These are phyloP conservation scores for Schlechtendalia chinensis DNA, from an alignment of 1,140 invertebrate genomes.

Conservation along the genomic window DNA sequence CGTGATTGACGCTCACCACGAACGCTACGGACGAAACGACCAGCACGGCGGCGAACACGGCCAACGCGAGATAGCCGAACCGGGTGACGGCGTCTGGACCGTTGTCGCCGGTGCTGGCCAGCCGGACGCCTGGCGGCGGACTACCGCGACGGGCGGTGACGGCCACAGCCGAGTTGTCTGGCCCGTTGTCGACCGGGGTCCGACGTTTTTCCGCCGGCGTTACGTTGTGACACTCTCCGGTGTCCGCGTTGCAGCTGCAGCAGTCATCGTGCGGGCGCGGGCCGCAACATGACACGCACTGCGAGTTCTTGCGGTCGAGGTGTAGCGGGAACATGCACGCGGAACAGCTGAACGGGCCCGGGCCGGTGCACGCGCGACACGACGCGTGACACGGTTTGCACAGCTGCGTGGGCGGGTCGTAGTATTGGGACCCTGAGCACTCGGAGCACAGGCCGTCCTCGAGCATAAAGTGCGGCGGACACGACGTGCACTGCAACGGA, in stretches of 20 bases:
- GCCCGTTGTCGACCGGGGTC: slow-evolving; percentile 58
- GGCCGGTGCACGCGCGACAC: slow-evolving; percentile 69
- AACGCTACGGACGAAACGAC: background rate
- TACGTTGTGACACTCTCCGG: slow-evolving; percentile 57
- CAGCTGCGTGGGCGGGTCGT: slow-evolving; percentile 66
- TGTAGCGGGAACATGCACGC: slow-evolving; percentile 65
- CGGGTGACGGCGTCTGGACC: background rate
- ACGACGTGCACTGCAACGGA: slow-evolving; percentile 70
- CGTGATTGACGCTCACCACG: background rate
- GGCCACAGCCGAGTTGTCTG: background rate
- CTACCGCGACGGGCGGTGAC: background rate
- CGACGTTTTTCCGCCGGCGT: slow-evolving; percentile 73
- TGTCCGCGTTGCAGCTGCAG: slow-evolving; percentile 67
- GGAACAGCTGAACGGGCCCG: slow-evolving; percentile 69
- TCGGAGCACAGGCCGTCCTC: slow-evolving; percentile 73
- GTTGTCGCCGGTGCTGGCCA: too few species aligned
- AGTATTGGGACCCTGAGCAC: slow-evolving; percentile 70
- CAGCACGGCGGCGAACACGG: background rate
- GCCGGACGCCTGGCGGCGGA: background rate
- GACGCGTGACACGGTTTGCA: slow-evolving; percentile 68
- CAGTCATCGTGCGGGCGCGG: slow-evolving; percentile 60
- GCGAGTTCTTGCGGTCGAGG: slow-evolving; percentile 69
- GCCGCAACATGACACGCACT: slow-evolving; percentile 69
- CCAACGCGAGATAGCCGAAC: background rate
- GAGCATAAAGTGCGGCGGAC: slow-evolving; percentile 69